Percentiles rank a stretch among this genome's conserved stretches.
phyloP scores from a whole-genome alignment of 2,113 vertebrate genomes.

The Halcyon senegalensis region DNA sequence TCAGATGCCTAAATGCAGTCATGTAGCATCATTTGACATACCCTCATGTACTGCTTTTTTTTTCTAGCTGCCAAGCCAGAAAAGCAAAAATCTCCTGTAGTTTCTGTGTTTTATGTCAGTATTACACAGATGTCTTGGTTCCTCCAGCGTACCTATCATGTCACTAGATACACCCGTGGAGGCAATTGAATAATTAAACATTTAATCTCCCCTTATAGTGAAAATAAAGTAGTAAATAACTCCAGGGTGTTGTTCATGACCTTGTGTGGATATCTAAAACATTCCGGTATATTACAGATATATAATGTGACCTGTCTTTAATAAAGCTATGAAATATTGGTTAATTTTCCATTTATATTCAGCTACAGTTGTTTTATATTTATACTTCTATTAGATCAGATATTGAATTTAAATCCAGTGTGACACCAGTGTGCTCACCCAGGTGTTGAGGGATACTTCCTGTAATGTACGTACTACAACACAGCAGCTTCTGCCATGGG shows the following conservation, averaged over 20 bases:
- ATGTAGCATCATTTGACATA: background rate
- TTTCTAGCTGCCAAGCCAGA: background rate
- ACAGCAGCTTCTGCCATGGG: background rate
- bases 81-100: background rate
- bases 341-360: background rate
- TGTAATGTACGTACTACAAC: fast-evolving
- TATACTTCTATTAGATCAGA: background rate
- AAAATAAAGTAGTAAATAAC: background rate
- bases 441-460: background rate
- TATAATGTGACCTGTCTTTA: background rate
- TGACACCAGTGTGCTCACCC: fast-evolving
- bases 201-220: background rate
- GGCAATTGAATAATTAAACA: background rate
- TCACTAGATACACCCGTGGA: background rate
- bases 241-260: background rate
- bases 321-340: background rate
- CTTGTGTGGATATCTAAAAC: background rate
- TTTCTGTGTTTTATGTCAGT: background rate
- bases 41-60: background rate
- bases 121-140: background rate
- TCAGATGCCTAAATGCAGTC: background rate
- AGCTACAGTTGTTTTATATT: background rate
- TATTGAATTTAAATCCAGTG: background rate
- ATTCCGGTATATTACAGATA: background rate
- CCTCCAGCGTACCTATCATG: background rate